Evolutionary conservation across 2,113 vertebrate species (phyloP).

Genomic region (Pituophis catenifer): DNA sequence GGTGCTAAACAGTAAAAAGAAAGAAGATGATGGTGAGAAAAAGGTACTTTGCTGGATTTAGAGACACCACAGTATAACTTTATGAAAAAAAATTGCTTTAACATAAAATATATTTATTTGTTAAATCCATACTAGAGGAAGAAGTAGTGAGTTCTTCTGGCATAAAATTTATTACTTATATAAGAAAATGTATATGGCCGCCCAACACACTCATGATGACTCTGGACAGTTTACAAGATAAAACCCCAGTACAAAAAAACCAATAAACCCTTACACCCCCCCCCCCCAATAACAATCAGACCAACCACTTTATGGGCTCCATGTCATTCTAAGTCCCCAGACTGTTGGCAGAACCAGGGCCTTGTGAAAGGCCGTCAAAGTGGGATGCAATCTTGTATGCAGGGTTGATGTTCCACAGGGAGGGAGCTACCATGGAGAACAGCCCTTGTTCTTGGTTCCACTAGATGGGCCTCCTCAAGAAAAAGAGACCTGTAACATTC

Average conservation of each 20-base stretch:
- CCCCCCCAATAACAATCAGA: not conserved
- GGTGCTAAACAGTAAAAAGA: constrained; percentile 54
- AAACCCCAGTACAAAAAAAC: not conserved
- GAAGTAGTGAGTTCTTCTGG: not conserved
- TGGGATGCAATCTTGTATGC: not conserved
- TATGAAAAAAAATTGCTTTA: not conserved
- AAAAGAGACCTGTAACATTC: not conserved
- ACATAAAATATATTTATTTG: not conserved
- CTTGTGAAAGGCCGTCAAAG: not conserved
- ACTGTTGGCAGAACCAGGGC: not conserved
- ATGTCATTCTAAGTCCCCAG: not conserved
- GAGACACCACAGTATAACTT: not conserved
- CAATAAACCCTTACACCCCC: no score
- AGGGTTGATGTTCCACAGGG: not conserved
- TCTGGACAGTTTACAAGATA: not conserved
- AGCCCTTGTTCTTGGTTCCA: not conserved
- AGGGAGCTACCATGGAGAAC: not conserved
- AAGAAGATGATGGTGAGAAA: constrained; percentile 49
- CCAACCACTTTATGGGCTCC: not conserved
- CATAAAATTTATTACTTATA: not conserved
- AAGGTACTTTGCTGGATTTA: constrained; percentile 69
- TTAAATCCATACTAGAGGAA: not conserved
- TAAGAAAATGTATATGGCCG: not conserved
- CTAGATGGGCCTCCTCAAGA: not conserved
- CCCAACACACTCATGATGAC: not conserved